Conservation (phyloP, 2,888 invertebrate genomes). For the Mythimna albipuncta region DNA sequence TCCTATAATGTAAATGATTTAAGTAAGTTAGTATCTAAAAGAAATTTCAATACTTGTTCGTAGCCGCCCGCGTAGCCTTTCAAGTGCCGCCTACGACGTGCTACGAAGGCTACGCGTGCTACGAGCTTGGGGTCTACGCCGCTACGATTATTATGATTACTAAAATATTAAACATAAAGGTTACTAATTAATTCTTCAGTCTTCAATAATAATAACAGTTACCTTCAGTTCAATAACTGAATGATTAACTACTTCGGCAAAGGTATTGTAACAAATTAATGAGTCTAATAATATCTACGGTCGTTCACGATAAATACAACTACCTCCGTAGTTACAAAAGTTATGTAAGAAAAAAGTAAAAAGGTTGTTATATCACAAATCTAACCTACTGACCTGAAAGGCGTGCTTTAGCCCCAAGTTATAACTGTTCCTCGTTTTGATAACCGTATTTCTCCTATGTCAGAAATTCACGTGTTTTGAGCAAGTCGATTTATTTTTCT, state of each 20-base stretch:
- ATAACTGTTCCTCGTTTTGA: slow-evolving; percentile 1
- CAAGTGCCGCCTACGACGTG: slow-evolving; percentile 36
- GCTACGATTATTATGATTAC: slow-evolving; percentile 16
- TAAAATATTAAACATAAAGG: slow-evolving; percentile 5
- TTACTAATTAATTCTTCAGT: neutral
- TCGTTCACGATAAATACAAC: slow-evolving; percentile 13
- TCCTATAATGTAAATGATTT: no score
- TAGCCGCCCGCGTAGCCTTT: slow-evolving; percentile 19
- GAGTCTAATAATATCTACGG: slow-evolving; percentile 1
- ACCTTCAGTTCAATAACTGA: neutral
- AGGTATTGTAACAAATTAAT: neutral
- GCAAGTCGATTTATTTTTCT: neutral
- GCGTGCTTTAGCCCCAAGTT: slow-evolving; percentile 12
- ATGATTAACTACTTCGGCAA: slow-evolving; percentile 18
- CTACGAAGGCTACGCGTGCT: slow-evolving; percentile 48
- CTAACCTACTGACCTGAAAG: slow-evolving; percentile 27
- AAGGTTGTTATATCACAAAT: neutral
- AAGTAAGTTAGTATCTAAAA: no score
- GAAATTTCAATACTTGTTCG: neutral
- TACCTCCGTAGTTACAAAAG: slow-evolving; percentile 4
- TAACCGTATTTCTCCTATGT: neutral
- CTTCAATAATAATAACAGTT: no score
- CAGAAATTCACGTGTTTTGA: slow-evolving; percentile 6
- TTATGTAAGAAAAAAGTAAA: slow-evolving; percentile 11
- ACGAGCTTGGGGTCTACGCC: slow-evolving; percentile 35